phyloP scores from a whole-genome alignment of 2,888 invertebrate genomes.

The Diadegma fenestrale region DNA sequence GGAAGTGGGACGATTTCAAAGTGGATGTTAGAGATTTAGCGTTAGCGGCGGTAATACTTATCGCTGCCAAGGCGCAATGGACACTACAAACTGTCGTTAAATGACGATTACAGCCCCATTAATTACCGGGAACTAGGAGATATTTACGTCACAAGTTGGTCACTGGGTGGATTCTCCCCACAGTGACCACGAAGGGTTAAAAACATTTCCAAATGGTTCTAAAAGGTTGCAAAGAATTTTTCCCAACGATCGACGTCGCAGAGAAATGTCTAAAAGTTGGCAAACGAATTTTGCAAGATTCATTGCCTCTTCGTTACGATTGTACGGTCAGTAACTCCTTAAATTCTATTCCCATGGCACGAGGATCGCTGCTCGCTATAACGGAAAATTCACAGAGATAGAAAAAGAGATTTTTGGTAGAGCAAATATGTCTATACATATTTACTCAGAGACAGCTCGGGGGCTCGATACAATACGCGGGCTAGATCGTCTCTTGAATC shows the following conservation, averaged over 20 bases:
- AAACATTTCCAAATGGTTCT: too few species aligned
- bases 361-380: conserved; percentile 3
- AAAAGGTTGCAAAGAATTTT: too few species aligned
- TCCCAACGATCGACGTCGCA: background rate
- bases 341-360: conserved; percentile 13
- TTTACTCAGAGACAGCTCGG: conserved; percentile 2
- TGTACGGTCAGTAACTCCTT: conserved; percentile 7
- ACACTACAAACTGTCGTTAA: too few species aligned
- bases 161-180: too few species aligned
- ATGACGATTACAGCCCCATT: too few species aligned
- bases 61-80: too few species aligned
- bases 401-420: conserved; percentile 3
- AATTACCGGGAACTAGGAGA: too few species aligned
- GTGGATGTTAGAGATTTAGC: too few species aligned
- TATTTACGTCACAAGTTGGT: too few species aligned
- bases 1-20: too few species aligned
- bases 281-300: background rate
- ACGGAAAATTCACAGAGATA: conserved; percentile 6
- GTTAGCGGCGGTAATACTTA: too few species aligned
- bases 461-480: conserved; percentile 17
- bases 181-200: too few species aligned
- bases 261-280: background rate
- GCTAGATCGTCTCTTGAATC: conserved; percentile 9
- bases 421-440: conserved; percentile 14
- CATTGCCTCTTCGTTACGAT: background rate